These are phyloP conservation scores for Mastacembelus armatus DNA, from an alignment of 2,797 vertebrate species.

Conservation along the genomic window DNA sequence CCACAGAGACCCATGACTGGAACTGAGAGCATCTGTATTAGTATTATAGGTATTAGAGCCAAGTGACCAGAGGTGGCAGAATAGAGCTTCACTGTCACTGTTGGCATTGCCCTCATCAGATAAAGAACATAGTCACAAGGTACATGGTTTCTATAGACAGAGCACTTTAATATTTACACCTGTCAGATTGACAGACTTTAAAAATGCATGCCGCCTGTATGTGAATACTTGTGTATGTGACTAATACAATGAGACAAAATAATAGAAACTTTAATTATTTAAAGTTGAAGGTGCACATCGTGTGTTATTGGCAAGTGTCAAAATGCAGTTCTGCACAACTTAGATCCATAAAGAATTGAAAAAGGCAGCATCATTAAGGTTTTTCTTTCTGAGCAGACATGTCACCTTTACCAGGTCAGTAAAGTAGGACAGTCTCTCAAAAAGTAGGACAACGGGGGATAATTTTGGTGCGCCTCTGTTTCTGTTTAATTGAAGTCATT, in stretches of 20 bases:
- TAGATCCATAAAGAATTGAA: slow-evolving; percentile 33
- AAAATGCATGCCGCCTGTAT: slow-evolving; percentile 1
- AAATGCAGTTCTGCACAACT: slow-evolving; percentile 15
- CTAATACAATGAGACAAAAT: not conserved
- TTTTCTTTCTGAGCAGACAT: slow-evolving; percentile 49
- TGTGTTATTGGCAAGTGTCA: not conserved
- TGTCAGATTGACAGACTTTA: not conserved
- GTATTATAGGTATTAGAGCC: slow-evolving; percentile 29
- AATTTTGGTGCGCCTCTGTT: slow-evolving; percentile 67
- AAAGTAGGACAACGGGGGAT: slow-evolving; percentile 72
- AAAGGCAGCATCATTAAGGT: slow-evolving; percentile 56
- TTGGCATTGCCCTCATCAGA: not conserved
- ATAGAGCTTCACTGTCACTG: slow-evolving; percentile 15
- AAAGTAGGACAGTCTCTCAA: slow-evolving; percentile 76
- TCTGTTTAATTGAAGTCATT: slow-evolving; percentile 70
- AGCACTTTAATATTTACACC: slow-evolving; percentile 11
- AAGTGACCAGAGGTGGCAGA: slow-evolving; percentile 34
- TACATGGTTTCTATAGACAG: slow-evolving; percentile 1
- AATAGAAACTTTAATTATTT: too few relatives aligned
- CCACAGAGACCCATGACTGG: slow-evolving; percentile 8
- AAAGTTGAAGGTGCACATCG: not conserved
- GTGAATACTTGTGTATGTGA: slow-evolving; percentile 1
- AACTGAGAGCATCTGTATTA: slow-evolving; percentile 28
- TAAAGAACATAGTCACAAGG: slow-evolving; percentile 10
- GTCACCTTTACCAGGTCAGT: slow-evolving; percentile 69